Evolutionary conservation across 2,888 invertebrate species (phyloP), one percentile per base, ranked within the genome.

Genomic region (Ophion slaviceki): DNA sequence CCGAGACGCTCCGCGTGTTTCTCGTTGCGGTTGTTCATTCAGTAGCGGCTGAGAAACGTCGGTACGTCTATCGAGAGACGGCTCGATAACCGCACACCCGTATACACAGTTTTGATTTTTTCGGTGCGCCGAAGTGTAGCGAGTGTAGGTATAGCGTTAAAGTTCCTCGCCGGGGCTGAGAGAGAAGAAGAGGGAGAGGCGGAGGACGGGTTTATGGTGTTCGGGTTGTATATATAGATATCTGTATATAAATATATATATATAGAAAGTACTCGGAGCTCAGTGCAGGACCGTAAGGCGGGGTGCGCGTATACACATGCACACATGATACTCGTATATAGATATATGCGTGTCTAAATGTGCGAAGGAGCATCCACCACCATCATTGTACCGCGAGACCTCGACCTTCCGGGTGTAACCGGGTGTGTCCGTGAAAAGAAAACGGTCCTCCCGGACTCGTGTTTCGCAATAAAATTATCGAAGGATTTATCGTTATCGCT

Each of bases 1-100:
- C 90, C 88, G 90, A 85, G 90, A 84, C 77, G 83, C 88, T 88
- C 87, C 90, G 90, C 89, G 91, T 89, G 91, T 90, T 88, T 88
- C 89, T 88, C 89, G 85, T 89, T 84, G 88, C 88, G 86, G 84
- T 80, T 83, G 81, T 78, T 75, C 81, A 85, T 80, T 84, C 84
- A 86, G 86, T 86, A 83, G 84, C 77, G 82, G 76, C 71, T 72
- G 77, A 76, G 80, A 75, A 72, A 85, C 78, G 59, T 71, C 70
- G 79, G 61, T 17, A 71, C 79, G 47, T 62, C 78, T 59, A 78
- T 79, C 79, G 47, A 59, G 61, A 68, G 61, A 68, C 40, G 28
- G 36, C 67, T 66, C 53, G 28, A 67, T 59, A 76, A 67, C 40
- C 66, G 10, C 57, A 72, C 36, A 36, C 59, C 17, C 32, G 59